Conservation (phyloP, 2,113 vertebrate genomes). For the Garra rufa region DNA sequence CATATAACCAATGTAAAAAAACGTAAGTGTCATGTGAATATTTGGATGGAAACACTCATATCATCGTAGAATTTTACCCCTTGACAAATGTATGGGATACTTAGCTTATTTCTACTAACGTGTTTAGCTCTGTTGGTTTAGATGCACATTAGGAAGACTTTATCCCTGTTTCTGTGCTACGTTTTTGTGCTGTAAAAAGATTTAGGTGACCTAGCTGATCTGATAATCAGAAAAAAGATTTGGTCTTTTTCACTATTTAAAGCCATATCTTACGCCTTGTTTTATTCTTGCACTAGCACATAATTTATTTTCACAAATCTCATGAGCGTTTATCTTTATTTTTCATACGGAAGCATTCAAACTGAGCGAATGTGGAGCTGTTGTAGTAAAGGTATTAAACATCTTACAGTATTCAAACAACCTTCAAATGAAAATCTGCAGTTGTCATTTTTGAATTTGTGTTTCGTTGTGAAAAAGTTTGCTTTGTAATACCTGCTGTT, state of each 20-base stretch:
- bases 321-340: slow-evolving; percentile 60
- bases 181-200: neutral
- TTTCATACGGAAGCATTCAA: slow-evolving; percentile 61
- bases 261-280: slow-evolving; percentile 52
- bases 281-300: slow-evolving; percentile 46
- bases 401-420: slow-evolving; percentile 77
- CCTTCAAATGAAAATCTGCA: slow-evolving; percentile 83
- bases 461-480: slow-evolving; percentile 75
- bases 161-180: slow-evolving; percentile 32
- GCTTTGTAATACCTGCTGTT: slow-evolving; percentile 83
- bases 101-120: slow-evolving; percentile 1
- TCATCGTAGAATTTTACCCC: slow-evolving; percentile 67
- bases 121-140: slow-evolving; percentile 44
- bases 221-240: neutral
- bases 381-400: slow-evolving; percentile 77
- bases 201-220: neutral
- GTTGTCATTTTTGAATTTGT: too few relatives aligned
- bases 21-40: slow-evolving; percentile 55
- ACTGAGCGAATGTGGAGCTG: slow-evolving; percentile 78
- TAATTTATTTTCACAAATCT: slow-evolving; percentile 58
- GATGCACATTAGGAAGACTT: neutral
- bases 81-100: slow-evolving; percentile 62
- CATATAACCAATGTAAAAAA: slow-evolving; percentile 34
- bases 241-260: slow-evolving; percentile 35
- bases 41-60: slow-evolving; percentile 59